Base-by-base conservation (phyloP, 1,140 invertebrate genomes). In the Metopolophium dirhodum region DNA sequence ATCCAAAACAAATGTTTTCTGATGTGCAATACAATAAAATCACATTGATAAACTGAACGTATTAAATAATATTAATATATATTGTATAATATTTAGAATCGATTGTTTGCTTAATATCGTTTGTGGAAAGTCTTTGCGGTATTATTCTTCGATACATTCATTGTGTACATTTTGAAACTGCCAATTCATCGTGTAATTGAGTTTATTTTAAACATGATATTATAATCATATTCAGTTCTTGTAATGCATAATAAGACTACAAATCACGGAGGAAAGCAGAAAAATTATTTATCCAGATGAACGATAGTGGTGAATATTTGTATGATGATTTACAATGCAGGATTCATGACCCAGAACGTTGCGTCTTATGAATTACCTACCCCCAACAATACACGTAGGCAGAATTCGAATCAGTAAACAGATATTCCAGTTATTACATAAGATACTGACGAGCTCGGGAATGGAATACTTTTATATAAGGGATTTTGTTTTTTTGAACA, bases 201-300 rank as follows among this genome's bases (percentile, higher is more conserved):
- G 41, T 49, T 87, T 51, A n/a, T 87, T 85, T 41, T 41, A 41
- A 85, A 45, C 86, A 87, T 47, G 14, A 49, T 49, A n/a, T 41
- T 26, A 35, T 35, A 35, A 54, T 51, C 18, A 30, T 88, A 30
- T 88, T 51, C n/a, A 8, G 26, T 54, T 54, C 22, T 88, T 88
- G 35, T 49, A 35, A 51, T n/a, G n/a, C n/a, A 37, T 51, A 88
- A 54, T 88, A 35, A 20, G n/a, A 35, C 7, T 51, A 22, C 41
- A 47, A 86, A 86, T 86, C 41, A 86, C 45, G 23, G 7, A 23
- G 2, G 30, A 54, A 30, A 86, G 41, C 26, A 18, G 45, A 49
- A 49, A 87, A 87, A 87, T 87, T 20, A 87, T 87, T 87, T 87
- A 18, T 87, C 18, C 7, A 87, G 30, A 49, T 87, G 86, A 87